Percentiles rank a stretch among this genome's conserved stretches.
These are phyloP conservation scores for Geothlypis trichas DNA, from an alignment of 2,113 vertebrate species.

Conservation along the genomic window DNA sequence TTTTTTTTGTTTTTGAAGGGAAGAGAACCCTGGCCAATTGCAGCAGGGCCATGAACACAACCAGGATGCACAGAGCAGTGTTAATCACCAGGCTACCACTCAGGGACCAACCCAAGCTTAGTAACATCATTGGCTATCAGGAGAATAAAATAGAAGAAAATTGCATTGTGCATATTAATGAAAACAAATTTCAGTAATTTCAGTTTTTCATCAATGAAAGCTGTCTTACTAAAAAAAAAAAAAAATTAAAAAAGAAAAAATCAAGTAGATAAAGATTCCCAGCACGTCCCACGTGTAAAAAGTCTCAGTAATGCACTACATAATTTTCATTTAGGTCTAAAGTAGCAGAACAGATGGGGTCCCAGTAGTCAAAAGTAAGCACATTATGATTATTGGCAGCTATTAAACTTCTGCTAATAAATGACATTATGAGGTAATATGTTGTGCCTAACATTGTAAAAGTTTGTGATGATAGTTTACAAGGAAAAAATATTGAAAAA, in stretches of 20 bases:
- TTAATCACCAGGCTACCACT: not conserved
- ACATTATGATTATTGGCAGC: not conserved
- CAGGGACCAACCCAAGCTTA: not conserved
- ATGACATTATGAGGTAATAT: not conserved
- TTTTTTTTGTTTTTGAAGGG: not conserved
- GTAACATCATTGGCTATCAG: not conserved
- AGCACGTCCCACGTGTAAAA: not conserved
- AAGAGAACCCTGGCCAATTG: not conserved
- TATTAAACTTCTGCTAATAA: conserved; percentile 38
- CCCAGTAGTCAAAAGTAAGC: conserved; percentile 5
- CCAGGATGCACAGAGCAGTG: not conserved
- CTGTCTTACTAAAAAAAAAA: conserved; percentile 2
- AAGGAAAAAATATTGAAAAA: not conserved
- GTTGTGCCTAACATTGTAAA: not conserved
- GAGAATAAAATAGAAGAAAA: not conserved
- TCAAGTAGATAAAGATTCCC: conserved; percentile 13
- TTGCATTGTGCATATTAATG: not conserved
- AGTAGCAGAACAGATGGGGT: conserved; percentile 1
- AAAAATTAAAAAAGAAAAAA: not conserved
- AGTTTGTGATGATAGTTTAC: not conserved
- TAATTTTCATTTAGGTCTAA: conserved; percentile 31
- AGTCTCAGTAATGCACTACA: not conserved
- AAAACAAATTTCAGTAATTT: not conserved
- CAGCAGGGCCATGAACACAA: not conserved
- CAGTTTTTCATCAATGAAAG: not conserved